Evolutionary conservation across 2,888 invertebrate species (phyloP), one percentile per base, ranked within the genome.

Genomic region (Eudemis profundana): DNA sequence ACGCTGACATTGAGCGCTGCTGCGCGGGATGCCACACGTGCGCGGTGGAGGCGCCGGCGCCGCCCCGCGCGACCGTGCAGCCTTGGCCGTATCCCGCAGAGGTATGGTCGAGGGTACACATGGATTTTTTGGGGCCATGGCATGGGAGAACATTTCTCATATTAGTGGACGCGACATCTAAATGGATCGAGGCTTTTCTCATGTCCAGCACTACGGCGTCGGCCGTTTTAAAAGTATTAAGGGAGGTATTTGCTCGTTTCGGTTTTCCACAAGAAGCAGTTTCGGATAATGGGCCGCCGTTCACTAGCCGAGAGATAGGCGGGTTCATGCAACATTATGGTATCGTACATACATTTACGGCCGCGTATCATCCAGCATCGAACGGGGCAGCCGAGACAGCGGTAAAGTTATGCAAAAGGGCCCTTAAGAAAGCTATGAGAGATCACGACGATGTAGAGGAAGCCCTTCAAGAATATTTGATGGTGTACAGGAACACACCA

Each of bases 41-140:
- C 14, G 40, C 40, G 2, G 40, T 14, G 40, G 40, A 40, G 40
- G 40, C 40, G 40, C 40, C 40, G 40, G 40, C 40, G 14, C 40
- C 40, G 14, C 40, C 40, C 14, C 40, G 40, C 40, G 40, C 40
- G n/a, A 2, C 40, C n/a, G n/a, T n/a, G n/a, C n/a, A n/a, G 40
- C 14, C 40, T 4, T 40, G 40, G 40, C n/a, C 4, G 14, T 42
- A 17, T n/a, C n/a, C n/a, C n/a, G n/a, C n/a, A n/a, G n/a, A n/a
- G n/a, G n/a, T n/a, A 8, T 17, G 42, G 42, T 2, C 42, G 2
- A 4, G 42, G 7, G 5, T 17, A 2, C 42, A 42, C 17, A 7
- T 7, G 4, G 15, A 17, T 42, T 15, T 42, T 17, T 17, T 17
- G 7, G n/a, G n/a, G n/a, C n/a, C n/a, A n/a, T n/a, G n/a, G n/a